Evolutionary conservation across 2,888 invertebrate species (phyloP).

Genomic region (Mythimna ferrago): DNA sequence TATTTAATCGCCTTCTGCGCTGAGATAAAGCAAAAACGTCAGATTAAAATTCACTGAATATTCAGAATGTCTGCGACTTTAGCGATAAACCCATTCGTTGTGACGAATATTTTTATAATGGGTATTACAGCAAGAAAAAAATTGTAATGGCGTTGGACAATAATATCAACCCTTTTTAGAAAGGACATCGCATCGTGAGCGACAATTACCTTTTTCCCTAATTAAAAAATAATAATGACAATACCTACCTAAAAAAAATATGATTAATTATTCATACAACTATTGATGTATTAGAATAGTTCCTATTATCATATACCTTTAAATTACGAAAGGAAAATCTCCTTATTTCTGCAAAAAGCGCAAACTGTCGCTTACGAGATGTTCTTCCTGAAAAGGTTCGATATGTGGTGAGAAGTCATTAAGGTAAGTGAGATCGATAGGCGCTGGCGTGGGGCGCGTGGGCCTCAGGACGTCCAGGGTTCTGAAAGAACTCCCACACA

Average conservation of each 20-base stretch:
- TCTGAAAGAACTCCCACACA: constrained; percentile 57
- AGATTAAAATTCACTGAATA: constrained; percentile 57
- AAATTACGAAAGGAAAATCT: too few species aligned
- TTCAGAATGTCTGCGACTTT: constrained; percentile 47
- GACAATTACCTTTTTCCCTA: too few species aligned
- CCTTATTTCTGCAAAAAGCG: too few species aligned
- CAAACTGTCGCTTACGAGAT: too few species aligned
- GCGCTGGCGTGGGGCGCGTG: constrained; percentile 36
- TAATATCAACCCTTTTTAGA: constrained; percentile 1
- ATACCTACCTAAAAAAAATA: too few species aligned
- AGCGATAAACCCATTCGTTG: constrained; percentile 55
- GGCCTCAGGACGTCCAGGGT: constrained; percentile 27
- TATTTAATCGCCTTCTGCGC: constrained; percentile 53
- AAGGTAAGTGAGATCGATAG: constrained; percentile 73
- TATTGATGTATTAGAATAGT: too few species aligned
- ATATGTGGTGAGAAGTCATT: constrained; percentile 70
- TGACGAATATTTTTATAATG: constrained; percentile 30
- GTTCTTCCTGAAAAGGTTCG: too few species aligned
- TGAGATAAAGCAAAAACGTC: constrained; percentile 36
- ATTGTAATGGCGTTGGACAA: constrained; percentile 13
- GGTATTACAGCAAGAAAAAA: constrained; percentile 26
- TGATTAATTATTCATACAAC: too few species aligned
- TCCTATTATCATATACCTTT: too few species aligned
- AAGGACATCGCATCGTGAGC: too few species aligned
- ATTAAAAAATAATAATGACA: too few species aligned